Conservation (phyloP, 2,888 invertebrate species). For the Taenaris catops region DNA sequence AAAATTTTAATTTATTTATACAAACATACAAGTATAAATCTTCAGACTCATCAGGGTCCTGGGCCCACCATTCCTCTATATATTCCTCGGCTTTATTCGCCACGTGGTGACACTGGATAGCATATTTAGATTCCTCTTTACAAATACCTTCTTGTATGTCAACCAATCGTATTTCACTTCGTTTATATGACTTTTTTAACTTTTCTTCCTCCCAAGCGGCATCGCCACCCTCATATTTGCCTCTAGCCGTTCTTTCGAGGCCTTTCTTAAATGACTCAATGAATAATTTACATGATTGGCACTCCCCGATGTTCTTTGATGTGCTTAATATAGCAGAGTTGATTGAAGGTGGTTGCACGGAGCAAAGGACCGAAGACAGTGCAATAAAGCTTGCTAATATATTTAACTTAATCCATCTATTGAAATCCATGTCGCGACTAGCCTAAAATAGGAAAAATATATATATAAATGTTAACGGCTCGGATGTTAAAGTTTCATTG, state of each 20-base stretch:
- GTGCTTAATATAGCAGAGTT: constrained; percentile 46
- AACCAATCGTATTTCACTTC: constrained; percentile 92
- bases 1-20: constrained; percentile 85
- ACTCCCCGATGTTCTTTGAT: constrained; percentile 83
- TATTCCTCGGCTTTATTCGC: constrained; percentile 90
- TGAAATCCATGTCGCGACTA: constrained; percentile 33
- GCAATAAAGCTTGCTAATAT: constrained; percentile 16
- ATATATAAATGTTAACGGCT: constrained; percentile 10
- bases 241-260: constrained; percentile 88
- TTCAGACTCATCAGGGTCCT: constrained; percentile 58
- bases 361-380: constrained; percentile 34
- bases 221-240: constrained; percentile 96
- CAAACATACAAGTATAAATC: constrained; percentile 85
- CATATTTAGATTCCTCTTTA: constrained; percentile 84
- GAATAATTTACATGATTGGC: constrained; percentile 87
- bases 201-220: constrained; percentile 96
- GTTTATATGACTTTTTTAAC: constrained; percentile 88
- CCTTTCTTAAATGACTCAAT: constrained; percentile 90
- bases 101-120: constrained; percentile 90
- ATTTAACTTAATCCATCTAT: constrained; percentile 23
- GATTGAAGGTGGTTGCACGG: constrained; percentile 40
- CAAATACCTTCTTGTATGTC: constrained; percentile 96
- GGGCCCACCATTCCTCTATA: constrained; percentile 94
- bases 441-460: constrained; percentile 38
- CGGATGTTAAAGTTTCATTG: constrained; percentile 9